These are phyloP conservation scores for Aricia agestis DNA, from an alignment of 1,140 invertebrate species.

Conservation along the genomic window DNA sequence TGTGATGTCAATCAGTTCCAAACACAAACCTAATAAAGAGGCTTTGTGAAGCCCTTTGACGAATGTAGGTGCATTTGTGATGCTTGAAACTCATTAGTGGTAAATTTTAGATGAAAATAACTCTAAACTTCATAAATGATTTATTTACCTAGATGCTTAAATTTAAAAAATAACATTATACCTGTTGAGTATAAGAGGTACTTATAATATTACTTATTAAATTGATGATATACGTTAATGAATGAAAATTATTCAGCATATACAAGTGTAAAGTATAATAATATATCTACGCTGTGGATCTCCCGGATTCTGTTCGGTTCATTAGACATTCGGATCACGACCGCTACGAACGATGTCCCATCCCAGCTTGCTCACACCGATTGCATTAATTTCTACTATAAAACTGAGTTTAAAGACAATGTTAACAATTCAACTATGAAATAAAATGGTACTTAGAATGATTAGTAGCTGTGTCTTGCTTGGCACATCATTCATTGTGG, in stretches of 20 bases:
- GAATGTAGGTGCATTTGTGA: neutral
- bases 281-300: neutral
- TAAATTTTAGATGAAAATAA: too few species aligned
- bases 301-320: slow-evolving; percentile 44
- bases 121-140: too few species aligned
- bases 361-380: slow-evolving; percentile 63
- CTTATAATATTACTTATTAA: too few species aligned
- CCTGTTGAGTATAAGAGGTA: too few species aligned
- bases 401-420: slow-evolving; percentile 72
- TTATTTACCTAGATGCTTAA: too few species aligned
- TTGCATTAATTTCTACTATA: slow-evolving; percentile 74
- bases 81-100: neutral
- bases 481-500: neutral
- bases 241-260: neutral
- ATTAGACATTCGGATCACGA: slow-evolving; percentile 69
- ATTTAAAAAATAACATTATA: too few species aligned
- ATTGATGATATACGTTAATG: too few species aligned
- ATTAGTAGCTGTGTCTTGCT: neutral
- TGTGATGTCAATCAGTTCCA: slow-evolving; percentile 35
- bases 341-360: slow-evolving; percentile 65
- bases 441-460: neutral
- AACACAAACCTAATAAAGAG: neutral
- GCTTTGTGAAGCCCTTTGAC: slow-evolving; percentile 28
- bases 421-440: slow-evolving; percentile 22
- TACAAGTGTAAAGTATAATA: neutral